These are phyloP conservation scores for Lindbergichthys nudifrons DNA, from an alignment of 2,797 vertebrate species.

Conservation along the genomic window DNA sequence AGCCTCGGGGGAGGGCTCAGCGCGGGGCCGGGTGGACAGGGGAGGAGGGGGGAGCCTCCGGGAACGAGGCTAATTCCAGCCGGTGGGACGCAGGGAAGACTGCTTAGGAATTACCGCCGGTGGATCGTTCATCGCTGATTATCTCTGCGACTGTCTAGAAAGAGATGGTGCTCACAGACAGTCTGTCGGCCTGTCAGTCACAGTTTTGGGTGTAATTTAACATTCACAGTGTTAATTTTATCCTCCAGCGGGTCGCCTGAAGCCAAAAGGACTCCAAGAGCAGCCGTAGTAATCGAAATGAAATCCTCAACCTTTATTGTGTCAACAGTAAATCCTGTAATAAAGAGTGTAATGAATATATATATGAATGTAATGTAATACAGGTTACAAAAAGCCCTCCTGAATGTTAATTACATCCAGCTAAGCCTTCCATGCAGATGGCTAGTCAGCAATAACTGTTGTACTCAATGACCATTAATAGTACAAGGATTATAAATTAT, in stretches of 20 bases:
- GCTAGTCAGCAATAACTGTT: not conserved
- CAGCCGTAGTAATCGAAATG: constrained; percentile 19
- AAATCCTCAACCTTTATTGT: constrained; percentile 33
- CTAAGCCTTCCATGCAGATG: not conserved
- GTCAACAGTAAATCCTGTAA: constrained; percentile 22
- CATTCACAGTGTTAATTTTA: not conserved
- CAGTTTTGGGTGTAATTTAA: constrained; percentile 31
- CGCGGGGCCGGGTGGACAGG: constrained; percentile 43
- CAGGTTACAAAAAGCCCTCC: not conserved
- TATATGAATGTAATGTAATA: not conserved
- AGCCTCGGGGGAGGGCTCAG: constrained; percentile 63
- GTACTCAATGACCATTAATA: not conserved
- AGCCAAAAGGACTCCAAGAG: no score
- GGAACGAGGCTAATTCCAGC: constrained; percentile 73
- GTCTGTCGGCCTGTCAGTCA: constrained; percentile 48
- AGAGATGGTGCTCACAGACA: constrained; percentile 34
- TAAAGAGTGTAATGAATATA: constrained; percentile 29
- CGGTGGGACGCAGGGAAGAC: constrained; percentile 39
- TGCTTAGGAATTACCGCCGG: constrained; percentile 55
- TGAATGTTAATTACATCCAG: not conserved
- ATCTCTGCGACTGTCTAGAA: constrained; percentile 49
- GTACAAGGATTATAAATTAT: constrained; percentile 1
- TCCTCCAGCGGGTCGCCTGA: no score
- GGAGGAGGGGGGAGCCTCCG: constrained; percentile 49
- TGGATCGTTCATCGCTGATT: constrained; percentile 48